Conservation (phyloP, 2,113 vertebrate genomes). For the Lynx canadensis region DNA sequence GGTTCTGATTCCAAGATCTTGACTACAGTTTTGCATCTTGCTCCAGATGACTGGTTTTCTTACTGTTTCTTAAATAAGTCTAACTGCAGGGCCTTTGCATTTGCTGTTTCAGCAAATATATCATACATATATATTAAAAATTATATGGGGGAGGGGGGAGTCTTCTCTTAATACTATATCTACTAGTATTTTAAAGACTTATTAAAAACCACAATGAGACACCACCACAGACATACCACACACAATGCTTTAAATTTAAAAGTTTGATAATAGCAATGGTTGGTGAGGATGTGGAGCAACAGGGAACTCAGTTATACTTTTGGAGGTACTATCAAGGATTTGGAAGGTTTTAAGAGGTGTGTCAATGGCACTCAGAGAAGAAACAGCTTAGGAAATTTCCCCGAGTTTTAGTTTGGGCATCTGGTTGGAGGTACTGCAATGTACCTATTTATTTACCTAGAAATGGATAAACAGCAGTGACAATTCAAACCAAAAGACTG, state of each 20-base stretch:
- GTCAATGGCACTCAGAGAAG: background rate
- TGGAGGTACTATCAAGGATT: background rate
- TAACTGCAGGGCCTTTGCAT: background rate
- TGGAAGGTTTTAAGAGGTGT: background rate
- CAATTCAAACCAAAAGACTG: background rate
- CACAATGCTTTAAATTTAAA: constrained; percentile 20
- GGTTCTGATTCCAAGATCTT: constrained; percentile 41
- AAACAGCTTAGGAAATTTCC: background rate
- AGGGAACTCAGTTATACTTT: background rate
- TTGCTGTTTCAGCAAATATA: constrained; percentile 43
- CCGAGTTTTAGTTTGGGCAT: background rate
- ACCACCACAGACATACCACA: background rate
- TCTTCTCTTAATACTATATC: background rate
- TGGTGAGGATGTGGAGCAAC: background rate
- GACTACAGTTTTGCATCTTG: background rate
- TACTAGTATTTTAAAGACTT: constrained; percentile 1
- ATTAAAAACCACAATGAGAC: background rate
- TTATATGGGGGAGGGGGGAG: background rate
- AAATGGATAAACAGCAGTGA: background rate
- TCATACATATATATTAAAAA: background rate
- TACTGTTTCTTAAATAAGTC: constrained; percentile 23
- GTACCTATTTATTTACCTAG: background rate
- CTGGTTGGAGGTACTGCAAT: background rate
- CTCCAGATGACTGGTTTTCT: background rate
- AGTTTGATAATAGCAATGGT: background rate